Evolutionary conservation across 2,888 invertebrate species (phyloP), one percentile per base, ranked within the genome.

Genomic region (Caenorhabditis drosophilae): DNA sequence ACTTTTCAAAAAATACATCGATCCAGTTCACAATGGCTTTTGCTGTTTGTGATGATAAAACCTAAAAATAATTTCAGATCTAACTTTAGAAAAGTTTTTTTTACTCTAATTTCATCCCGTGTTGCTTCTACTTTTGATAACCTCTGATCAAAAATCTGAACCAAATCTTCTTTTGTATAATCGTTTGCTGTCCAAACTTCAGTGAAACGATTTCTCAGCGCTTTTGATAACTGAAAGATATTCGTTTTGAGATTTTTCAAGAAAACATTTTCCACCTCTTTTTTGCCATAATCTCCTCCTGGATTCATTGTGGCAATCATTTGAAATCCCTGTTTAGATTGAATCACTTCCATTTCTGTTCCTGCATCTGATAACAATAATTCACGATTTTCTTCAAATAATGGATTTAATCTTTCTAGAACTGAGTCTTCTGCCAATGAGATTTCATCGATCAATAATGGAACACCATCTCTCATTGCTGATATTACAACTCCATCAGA

Each of bases 291-390:
- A 87, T 99, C 98, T 0, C 97, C 97, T 12, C 97, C 96, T 7
- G 98, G 98, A 87, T 99, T 99, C 98, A 99, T 99, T 0, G 98
- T 99, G 1, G 93, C 94, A 58, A 97, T 88, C 80, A 98, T 92
- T 77, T 91, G 90, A 84, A 98, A 99, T 11, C 89, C 88, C 6
- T 88, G 84, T 55, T 87, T 79, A 0, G 91, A 90, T 1, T 25
- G 44, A n/a, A 82, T 67, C 18, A 63, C 70, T 94, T 76, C 67
- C 0, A 73, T 52, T 9, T 71, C 69, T 6, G 73, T 89, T 7
- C 91, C 91, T 84, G 93, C 92, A 86, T 99, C 98, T 0, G 95
- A 91, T 53, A 99, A 85, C 27, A 97, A 86, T 35, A 99, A 86
- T 53, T 90, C 91, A 58, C 94, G 88, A 84, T 97, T 67, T 57